These are phyloP conservation scores for Bombus turneri DNA, from an alignment of 1,140 invertebrate genomes.

Conservation along the genomic window DNA sequence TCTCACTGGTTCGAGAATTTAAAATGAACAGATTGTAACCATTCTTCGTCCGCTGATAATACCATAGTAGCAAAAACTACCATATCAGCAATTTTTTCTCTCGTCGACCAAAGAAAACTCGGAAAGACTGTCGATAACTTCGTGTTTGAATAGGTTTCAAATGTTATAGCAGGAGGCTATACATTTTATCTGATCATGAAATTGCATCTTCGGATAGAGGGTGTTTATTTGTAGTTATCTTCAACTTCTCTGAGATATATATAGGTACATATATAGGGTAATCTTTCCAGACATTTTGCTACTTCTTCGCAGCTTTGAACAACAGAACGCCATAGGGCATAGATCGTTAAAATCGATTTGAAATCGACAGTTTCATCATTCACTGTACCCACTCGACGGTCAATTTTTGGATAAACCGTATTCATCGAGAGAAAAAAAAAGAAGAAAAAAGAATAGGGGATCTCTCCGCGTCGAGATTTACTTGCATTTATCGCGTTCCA, in stretches of 20 bases:
- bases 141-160: not conserved
- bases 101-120: not conserved
- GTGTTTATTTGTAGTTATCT: not conserved
- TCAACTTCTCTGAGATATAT: not conserved
- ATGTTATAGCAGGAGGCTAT: not conserved
- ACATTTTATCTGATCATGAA: not conserved
- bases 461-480: slow-evolving; percentile 30
- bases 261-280: not conserved
- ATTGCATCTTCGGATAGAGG: not conserved
- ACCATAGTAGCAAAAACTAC: not conserved
- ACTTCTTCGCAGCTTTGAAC: too few relatives aligned
- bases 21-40: too few relatives aligned
- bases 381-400: not conserved
- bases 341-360: not conserved
- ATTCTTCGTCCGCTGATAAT: not conserved
- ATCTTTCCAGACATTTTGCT: not conserved
- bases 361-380: slow-evolving; percentile 3
- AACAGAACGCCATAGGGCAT: not conserved
- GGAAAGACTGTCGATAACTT: not conserved
- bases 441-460: not conserved
- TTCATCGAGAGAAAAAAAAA: not conserved
- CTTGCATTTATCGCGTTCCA: slow-evolving; percentile 51
- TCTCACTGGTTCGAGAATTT: too few relatives aligned
- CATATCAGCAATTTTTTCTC: slow-evolving; percentile 8
- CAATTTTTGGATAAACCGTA: slow-evolving; percentile 1